Percentiles rank a stretch among this genome's conserved stretches.
phyloP scores from a whole-genome alignment of 2,113 vertebrate genomes.

The Isurus oxyrinchus region DNA sequence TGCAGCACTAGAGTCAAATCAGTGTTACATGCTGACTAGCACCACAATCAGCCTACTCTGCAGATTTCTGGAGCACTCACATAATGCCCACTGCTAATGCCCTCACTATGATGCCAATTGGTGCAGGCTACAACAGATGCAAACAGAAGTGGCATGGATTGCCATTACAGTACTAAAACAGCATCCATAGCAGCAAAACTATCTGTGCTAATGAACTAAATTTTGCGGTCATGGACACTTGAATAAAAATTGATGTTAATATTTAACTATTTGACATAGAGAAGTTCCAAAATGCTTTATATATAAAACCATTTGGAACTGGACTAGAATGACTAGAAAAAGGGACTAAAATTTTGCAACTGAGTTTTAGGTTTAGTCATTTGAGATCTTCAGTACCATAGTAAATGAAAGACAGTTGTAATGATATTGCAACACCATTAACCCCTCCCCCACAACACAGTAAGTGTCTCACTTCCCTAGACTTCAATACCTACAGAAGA shows the following conservation, averaged over 20 bases:
- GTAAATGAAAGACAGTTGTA: neutral
- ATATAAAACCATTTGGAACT: neutral
- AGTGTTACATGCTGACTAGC: too few relatives aligned
- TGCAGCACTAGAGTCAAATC: too few relatives aligned
- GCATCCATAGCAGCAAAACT: too few relatives aligned
- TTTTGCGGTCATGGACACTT: neutral
- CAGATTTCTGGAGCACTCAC: too few relatives aligned
- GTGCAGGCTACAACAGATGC: too few relatives aligned
- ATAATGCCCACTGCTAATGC: too few relatives aligned
- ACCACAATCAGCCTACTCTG: too few relatives aligned
- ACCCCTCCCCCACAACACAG: neutral
- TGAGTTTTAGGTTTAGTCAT: neutral
- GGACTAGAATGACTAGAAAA: neutral
- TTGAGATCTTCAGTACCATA: neutral
- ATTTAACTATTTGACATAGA: neutral
- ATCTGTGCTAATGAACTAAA: too few relatives aligned
- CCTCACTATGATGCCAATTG: too few relatives aligned
- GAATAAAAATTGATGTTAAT: neutral
- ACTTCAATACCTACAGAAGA: neutral
- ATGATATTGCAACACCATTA: neutral
- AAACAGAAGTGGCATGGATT: too few relatives aligned
- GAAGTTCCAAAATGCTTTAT: neutral
- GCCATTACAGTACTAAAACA: too few relatives aligned
- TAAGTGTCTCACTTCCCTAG: constrained; percentile 22
- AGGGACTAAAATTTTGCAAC: neutral